phyloP scores from a whole-genome alignment of 2,888 invertebrate genomes.

The Eupithecia centaureata region DNA sequence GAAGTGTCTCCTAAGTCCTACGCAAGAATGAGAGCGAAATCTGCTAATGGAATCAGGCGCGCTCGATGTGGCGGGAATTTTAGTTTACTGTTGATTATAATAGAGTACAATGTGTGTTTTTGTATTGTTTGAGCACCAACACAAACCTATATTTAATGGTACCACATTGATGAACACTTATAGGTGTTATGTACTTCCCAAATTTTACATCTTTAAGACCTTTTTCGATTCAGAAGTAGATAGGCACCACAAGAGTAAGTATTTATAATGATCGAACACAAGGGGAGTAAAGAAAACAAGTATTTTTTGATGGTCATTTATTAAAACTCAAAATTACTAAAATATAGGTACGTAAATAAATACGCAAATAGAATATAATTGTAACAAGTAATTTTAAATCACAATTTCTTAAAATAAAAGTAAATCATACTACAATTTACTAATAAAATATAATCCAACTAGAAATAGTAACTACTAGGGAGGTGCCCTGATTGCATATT shows the following conservation, averaged over 20 bases:
- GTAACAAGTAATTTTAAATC: slow-evolving; percentile 56
- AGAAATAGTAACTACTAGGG: slow-evolving; percentile 63
- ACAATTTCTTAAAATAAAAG: slow-evolving; percentile 57
- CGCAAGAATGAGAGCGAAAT: no score
- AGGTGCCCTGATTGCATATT: slow-evolving; percentile 54
- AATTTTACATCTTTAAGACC: no score
- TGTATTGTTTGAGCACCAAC: no score
- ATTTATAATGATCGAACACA: background rate
- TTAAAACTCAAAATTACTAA: slow-evolving; percentile 59
- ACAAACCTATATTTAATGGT: no score
- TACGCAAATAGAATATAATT: slow-evolving; percentile 52
- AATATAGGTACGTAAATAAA: slow-evolving; percentile 51
- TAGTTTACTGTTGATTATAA: no score
- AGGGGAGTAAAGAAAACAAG: slow-evolving; percentile 25
- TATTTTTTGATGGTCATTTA: slow-evolving; percentile 42
- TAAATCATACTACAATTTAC: slow-evolving; percentile 58
- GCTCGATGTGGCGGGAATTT: no score
- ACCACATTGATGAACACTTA: no score
- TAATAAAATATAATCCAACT: slow-evolving; percentile 46
- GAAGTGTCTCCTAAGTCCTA: no score
- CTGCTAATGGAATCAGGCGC: no score
- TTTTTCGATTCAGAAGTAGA: no score
- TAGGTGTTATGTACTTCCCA: no score
- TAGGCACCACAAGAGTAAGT: background rate
- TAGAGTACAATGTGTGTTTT: no score